Evolutionary conservation across 2,113 vertebrate species (phyloP).

Genomic region (Pedetes capensis): DNA sequence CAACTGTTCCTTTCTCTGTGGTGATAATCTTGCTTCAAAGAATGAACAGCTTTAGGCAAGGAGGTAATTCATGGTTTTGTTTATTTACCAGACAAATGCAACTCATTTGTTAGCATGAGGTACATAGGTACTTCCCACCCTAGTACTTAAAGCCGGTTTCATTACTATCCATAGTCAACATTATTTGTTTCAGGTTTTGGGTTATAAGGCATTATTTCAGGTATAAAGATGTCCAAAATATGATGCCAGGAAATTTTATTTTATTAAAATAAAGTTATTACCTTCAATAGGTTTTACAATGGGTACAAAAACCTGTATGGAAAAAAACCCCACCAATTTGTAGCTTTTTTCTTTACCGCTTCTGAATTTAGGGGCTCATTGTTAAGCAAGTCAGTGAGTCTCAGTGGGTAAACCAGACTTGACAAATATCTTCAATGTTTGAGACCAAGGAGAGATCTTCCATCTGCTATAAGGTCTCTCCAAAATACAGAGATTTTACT

Average conservation of each 20-base stretch:
- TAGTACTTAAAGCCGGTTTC: neutral
- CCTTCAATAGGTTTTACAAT: neutral
- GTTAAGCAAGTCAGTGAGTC: neutral
- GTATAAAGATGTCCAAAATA: neutral
- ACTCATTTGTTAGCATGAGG: neutral
- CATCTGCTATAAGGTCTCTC: neutral
- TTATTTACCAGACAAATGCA: slow-evolving; percentile 52
- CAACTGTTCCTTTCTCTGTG: neutral
- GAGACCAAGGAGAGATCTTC: neutral
- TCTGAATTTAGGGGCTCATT: neutral
- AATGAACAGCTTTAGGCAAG: slow-evolving; percentile 18
- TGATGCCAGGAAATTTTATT: neutral
- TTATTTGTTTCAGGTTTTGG: neutral
- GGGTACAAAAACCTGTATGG: neutral
- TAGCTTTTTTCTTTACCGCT: neutral
- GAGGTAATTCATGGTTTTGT: neutral
- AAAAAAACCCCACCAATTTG: neutral
- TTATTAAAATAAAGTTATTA: neutral
- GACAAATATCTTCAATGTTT: neutral
- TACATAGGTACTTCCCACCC: neutral
- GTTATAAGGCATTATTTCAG: neutral
- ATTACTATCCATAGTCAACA: neutral
- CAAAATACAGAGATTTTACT: neutral
- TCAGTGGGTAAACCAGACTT: neutral
- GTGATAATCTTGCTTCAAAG: neutral